Evolutionary conservation across 1,140 invertebrate genomes (phyloP).

Genomic region (Micrasema minimum): DNA sequence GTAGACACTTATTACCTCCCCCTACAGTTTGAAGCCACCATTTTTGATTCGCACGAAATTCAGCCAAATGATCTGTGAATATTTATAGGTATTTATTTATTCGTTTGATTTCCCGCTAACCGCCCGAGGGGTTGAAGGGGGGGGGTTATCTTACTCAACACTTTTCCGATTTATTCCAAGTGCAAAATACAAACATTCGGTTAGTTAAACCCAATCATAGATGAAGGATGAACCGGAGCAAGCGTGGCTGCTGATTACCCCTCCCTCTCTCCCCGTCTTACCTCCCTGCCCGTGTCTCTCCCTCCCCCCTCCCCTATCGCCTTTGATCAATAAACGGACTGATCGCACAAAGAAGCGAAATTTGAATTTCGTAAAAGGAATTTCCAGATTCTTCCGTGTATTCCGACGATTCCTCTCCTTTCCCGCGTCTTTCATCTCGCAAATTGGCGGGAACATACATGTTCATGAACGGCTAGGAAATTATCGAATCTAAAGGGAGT

Average conservation of each 20-base stretch:
- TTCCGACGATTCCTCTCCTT: slow-evolving; percentile 46
- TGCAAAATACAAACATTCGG: slow-evolving; percentile 53
- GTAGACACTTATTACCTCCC: neutral
- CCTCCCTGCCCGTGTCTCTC: neutral
- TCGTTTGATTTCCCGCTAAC: slow-evolving; percentile 17
- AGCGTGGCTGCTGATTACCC: slow-evolving; percentile 49
- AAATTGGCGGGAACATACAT: slow-evolving; percentile 49
- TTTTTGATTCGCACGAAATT: slow-evolving; percentile 16
- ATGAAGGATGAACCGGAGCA: slow-evolving; percentile 51
- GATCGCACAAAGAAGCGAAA: slow-evolving; percentile 53
- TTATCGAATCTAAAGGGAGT: slow-evolving; percentile 16
- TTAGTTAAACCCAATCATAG: slow-evolving; percentile 54
- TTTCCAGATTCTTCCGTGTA: slow-evolving; percentile 27
- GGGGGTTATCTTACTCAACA: slow-evolving; percentile 38
- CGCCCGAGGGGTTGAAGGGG: too few species aligned
- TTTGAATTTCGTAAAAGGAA: slow-evolving; percentile 47
- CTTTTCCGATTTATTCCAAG: slow-evolving; percentile 43
- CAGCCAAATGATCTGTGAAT: slow-evolving; percentile 28
- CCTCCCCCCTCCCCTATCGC: slow-evolving; percentile 21
- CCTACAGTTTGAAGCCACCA: neutral
- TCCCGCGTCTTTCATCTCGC: slow-evolving; percentile 47
- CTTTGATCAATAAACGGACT: slow-evolving; percentile 54
- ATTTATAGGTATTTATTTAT: slow-evolving; percentile 40
- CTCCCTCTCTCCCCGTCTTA: neutral
- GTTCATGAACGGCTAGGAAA: slow-evolving; percentile 31